Percentiles rank a stretch among this genome's conserved stretches.
Conservation (phyloP, 1,140 invertebrate species). For the Hyles vespertilio region DNA sequence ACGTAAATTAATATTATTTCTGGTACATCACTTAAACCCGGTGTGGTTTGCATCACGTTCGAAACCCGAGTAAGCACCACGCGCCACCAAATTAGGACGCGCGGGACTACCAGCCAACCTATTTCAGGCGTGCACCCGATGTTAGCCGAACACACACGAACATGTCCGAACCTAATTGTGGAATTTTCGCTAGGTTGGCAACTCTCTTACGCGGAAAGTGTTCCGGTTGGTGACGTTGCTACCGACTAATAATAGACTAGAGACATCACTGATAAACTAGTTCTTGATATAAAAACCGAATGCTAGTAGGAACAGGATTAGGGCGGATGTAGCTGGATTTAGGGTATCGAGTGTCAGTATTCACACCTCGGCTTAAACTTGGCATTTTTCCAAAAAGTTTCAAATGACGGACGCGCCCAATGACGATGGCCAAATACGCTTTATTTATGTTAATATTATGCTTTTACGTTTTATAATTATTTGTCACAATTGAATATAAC, state of each 20-base stretch:
- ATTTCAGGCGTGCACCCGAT: slow-evolving; percentile 57
- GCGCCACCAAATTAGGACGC: slow-evolving; percentile 67
- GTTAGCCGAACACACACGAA: slow-evolving; percentile 27
- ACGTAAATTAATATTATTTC: no score
- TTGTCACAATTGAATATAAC: background rate
- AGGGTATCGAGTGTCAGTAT: slow-evolving; percentile 54
- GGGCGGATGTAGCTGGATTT: slow-evolving; percentile 15
- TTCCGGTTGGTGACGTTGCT: background rate
- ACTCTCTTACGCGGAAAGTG: slow-evolving; percentile 23
- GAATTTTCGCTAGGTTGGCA: slow-evolving; percentile 36
- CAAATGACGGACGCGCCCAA: slow-evolving; percentile 36
- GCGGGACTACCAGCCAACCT: slow-evolving; percentile 44
- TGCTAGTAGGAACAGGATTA: slow-evolving; percentile 1
- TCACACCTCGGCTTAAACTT: slow-evolving; percentile 29
- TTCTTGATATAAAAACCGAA: background rate
- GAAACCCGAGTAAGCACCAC: slow-evolving; percentile 49
- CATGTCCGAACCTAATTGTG: slow-evolving; percentile 43
- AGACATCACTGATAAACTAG: background rate
- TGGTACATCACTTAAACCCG: background rate
- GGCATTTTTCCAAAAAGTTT: slow-evolving; percentile 41
- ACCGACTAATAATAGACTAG: no score
- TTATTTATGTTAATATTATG: slow-evolving; percentile 20
- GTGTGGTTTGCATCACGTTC: slow-evolving; percentile 19
- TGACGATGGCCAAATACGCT: slow-evolving; percentile 42
- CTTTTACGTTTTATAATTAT: background rate